A percentile compares a stretch with the other conserved stretches of the same genome.
Evolutionary conservation across 2,888 invertebrate genomes (phyloP).

Genomic region (Cataglyphis altisquamis): DNA sequence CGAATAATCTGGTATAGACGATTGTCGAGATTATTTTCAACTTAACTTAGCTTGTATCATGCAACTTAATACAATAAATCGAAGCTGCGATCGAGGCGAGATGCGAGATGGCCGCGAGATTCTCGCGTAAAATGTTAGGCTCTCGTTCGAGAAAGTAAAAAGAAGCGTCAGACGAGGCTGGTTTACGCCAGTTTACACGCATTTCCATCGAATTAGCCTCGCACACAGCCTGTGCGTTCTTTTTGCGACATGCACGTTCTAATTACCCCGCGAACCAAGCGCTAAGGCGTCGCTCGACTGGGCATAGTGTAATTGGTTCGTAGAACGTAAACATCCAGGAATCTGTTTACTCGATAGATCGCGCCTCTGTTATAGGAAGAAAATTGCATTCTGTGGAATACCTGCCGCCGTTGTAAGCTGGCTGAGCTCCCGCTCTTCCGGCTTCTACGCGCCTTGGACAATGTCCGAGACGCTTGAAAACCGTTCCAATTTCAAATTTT

Average conservation of each 20-base stretch:
- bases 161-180: conserved; percentile 42
- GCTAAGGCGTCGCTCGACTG: conserved; percentile 62
- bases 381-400: conserved; percentile 53
- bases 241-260: conserved; percentile 67
- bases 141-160: conserved; percentile 51
- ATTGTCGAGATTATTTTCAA: not conserved
- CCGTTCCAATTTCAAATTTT: not conserved
- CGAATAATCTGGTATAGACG: not conserved
- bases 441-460: not conserved
- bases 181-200: conserved; percentile 53
- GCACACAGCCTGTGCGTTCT: conserved; percentile 52
- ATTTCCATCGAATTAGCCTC: conserved; percentile 63
- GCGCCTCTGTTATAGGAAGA: conserved; percentile 61
- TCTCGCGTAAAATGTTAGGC: conserved; percentile 31
- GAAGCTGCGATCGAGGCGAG: conserved; percentile 8
- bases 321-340: conserved; percentile 56
- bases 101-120: conserved; percentile 6
- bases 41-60: not conserved
- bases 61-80: not conserved
- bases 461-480: not conserved
- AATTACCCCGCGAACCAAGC: conserved; percentile 71
- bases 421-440: conserved; percentile 39
- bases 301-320: conserved; percentile 51
- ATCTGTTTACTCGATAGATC: conserved; percentile 57
- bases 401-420: not conserved